phyloP scores from a whole-genome alignment of 2,888 invertebrate species.

The Acronicta psi region DNA sequence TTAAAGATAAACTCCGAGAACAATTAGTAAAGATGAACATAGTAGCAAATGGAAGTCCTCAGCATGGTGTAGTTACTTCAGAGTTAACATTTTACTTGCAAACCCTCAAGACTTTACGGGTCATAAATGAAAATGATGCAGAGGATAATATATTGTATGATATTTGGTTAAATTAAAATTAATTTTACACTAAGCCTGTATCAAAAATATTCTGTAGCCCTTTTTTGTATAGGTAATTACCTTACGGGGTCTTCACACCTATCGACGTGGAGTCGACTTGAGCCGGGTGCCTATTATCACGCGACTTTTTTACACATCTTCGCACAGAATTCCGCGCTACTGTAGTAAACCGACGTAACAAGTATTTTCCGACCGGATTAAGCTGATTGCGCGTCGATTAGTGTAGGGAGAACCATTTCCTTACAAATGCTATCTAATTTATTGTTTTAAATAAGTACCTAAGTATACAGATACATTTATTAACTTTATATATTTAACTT shows the following conservation, averaged over 20 bases:
- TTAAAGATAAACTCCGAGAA: slow-evolving; percentile 95
- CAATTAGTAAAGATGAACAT: slow-evolving; percentile 96
- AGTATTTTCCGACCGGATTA: no score
- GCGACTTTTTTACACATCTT: no score
- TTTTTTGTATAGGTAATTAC: slow-evolving; percentile 43
- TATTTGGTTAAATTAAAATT: slow-evolving; percentile 93
- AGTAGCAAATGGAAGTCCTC: slow-evolving; percentile 98
- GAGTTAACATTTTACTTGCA: slow-evolving; percentile 97
- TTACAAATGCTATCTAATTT: slow-evolving; percentile 35
- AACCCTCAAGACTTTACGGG: slow-evolving; percentile 94
- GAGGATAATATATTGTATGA: slow-evolving; percentile 94
- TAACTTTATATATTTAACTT: slow-evolving; percentile 30
- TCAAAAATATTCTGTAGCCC: slow-evolving; percentile 44
- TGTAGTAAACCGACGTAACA: no score
- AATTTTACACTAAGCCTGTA: slow-evolving; percentile 45
- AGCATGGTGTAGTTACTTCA: slow-evolving; percentile 97
- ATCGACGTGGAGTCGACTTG: no score
- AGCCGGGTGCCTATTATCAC: no score
- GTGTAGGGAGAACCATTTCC: no score
- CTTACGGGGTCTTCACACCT: no score
- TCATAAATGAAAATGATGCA: slow-evolving; percentile 92
- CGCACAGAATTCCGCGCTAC: no score
- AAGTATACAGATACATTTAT: slow-evolving; percentile 1
- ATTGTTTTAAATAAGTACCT: slow-evolving; percentile 24
- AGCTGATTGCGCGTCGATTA: no score